Evolutionary conservation across 2,888 invertebrate genomes (phyloP).

Genomic region (Papilio demoleus): DNA sequence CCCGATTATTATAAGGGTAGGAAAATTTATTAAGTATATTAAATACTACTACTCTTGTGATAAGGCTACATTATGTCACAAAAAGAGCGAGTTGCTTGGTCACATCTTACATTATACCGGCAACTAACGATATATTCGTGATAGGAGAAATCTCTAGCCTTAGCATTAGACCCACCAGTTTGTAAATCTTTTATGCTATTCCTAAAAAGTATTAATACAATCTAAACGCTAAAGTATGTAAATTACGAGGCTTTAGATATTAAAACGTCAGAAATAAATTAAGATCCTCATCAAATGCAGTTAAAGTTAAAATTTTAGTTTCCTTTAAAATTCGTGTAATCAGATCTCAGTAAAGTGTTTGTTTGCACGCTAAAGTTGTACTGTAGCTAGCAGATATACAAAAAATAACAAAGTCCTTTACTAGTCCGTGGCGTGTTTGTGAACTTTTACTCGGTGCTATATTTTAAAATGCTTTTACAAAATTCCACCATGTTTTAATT

Average conservation of each 20-base stretch:
- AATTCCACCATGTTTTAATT: not conserved
- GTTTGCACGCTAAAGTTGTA: constrained; percentile 14
- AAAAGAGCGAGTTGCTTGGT: too few relatives aligned
- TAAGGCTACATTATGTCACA: too few relatives aligned
- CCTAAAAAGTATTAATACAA: too few relatives aligned
- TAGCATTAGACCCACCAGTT: too few relatives aligned
- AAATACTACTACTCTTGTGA: too few relatives aligned
- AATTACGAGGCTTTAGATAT: not conserved
- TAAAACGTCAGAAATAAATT: not conserved
- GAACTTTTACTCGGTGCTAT: constrained; percentile 4
- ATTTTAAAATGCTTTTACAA: not conserved
- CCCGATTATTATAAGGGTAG: not conserved
- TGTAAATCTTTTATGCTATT: too few relatives aligned
- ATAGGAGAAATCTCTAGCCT: too few relatives aligned
- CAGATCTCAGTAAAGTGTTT: constrained; percentile 6
- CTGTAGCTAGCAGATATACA: constrained; percentile 22
- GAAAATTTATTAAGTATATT: not conserved
- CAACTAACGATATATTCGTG: too few relatives aligned
- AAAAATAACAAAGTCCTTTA: constrained; percentile 25
- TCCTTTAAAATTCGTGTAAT: constrained; percentile 15
- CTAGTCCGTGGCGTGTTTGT: not conserved
- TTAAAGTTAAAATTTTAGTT: constrained; percentile 1
- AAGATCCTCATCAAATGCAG: not conserved
- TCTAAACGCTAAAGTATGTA: not conserved
- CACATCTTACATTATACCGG: too few relatives aligned